A percentile compares a stretch with the other conserved stretches of the same genome.
Conservation (phyloP, 2,113 vertebrate genomes). For the Loxodonta africana region DNA sequence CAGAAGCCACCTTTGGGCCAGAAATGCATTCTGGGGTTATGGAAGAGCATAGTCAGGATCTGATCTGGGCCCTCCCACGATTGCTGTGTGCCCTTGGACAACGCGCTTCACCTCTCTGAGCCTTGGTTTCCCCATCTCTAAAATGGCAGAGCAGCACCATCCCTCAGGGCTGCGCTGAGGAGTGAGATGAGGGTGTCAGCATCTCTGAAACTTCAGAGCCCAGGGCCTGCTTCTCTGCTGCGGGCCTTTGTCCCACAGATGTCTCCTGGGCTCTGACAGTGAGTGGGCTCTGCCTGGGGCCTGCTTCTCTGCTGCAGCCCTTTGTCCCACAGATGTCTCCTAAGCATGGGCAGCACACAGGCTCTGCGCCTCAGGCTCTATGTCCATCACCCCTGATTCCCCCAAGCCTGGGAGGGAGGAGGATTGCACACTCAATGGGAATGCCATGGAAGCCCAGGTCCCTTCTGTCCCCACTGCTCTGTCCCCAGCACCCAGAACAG, state of each 20-base stretch:
- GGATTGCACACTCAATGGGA: too few species aligned
- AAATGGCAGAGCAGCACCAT: neutral
- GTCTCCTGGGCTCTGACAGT: too few species aligned
- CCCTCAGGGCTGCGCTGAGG: neutral
- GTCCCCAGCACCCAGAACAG: neutral
- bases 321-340: neutral
- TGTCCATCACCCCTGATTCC: too few species aligned
- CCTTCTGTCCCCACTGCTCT: too few species aligned
- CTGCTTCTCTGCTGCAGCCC: too few species aligned
- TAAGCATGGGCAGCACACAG: neutral
- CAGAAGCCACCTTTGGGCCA: neutral
- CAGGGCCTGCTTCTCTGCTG: neutral
- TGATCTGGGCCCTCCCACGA: neutral
- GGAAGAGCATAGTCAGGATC: neutral
- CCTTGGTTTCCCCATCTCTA: neutral
- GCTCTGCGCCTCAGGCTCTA: too few species aligned
- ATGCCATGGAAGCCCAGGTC: too few species aligned
- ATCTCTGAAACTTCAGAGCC: neutral
- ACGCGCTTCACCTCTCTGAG: neutral
- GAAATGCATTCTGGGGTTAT: neutral
- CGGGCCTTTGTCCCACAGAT: neutral
- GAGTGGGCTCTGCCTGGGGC: too few species aligned
- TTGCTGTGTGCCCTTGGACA: neutral
- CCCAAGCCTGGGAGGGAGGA: too few species aligned
- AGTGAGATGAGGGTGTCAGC: neutral